These are phyloP conservation scores for Rhynchonycteris naso DNA, from an alignment of 2,797 vertebrate genomes.

Conservation along the genomic window DNA sequence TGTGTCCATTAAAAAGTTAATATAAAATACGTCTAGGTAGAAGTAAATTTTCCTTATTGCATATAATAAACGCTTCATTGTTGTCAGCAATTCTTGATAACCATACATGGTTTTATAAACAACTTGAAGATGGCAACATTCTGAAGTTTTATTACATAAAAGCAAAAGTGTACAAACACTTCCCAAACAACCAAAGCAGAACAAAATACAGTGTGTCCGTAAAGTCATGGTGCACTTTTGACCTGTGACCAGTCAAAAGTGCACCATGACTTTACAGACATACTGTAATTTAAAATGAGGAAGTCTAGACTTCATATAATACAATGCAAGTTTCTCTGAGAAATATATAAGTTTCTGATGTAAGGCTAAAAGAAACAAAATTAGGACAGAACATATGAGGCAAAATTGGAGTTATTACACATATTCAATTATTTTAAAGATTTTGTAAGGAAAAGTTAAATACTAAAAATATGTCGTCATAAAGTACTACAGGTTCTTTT, in stretches of 20 bases:
- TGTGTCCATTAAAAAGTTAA: constrained; percentile 39
- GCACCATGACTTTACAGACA: no score
- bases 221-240: no score
- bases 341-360: constrained; percentile 42
- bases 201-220: no score
- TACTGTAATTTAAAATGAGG: constrained; percentile 75
- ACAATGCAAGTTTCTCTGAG: constrained; percentile 57
- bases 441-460: background rate
- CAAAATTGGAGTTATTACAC: background rate
- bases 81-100: constrained; percentile 51
- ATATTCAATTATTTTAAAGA: background rate
- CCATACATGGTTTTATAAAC: constrained; percentile 36
- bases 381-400: background rate
- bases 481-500: background rate
- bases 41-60: constrained; percentile 5
- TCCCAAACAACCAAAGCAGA: constrained; percentile 74
- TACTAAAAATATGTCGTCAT: constrained; percentile 39
- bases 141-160: constrained; percentile 66
- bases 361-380: constrained; percentile 21
- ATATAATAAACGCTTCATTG: constrained; percentile 19
- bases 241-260: no score
- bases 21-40: constrained; percentile 40
- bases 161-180: constrained; percentile 61
- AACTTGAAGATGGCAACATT: constrained; percentile 53
- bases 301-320: constrained; percentile 64